Evolutionary conservation across 2,888 invertebrate species (phyloP).

Genomic region (Acrobasis repandana): DNA sequence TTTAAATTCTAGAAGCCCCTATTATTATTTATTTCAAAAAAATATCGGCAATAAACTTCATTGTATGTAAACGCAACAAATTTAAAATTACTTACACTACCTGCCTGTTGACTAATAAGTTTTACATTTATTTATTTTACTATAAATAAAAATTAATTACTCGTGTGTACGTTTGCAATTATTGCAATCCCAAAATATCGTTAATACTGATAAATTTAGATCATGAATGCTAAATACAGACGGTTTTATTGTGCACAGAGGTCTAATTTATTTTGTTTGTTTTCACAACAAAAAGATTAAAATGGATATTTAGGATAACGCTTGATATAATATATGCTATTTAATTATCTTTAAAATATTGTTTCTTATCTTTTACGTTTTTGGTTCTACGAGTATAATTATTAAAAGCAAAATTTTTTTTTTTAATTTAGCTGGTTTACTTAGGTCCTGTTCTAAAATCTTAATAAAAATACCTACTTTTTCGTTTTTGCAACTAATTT

Average conservation of each 20-base stretch:
- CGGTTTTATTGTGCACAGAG: background rate
- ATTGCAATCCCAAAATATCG: background rate
- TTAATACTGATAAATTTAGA: slow-evolving; percentile 2
- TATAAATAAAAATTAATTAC: background rate
- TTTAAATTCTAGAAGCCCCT: no score
- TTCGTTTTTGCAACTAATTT: no score
- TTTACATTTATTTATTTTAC: no score
- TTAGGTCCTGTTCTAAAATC: no score
- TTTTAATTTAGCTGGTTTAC: no score
- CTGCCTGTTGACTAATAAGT: no score
- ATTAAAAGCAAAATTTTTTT: no score
- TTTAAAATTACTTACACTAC: no score
- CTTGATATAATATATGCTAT: background rate
- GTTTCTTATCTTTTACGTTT: background rate
- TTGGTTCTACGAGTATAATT: background rate
- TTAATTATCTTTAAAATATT: background rate
- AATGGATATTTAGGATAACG: background rate
- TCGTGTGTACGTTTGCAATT: background rate
- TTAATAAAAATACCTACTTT: no score
- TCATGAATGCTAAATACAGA: background rate
- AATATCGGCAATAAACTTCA: no score
- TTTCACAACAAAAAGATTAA: background rate
- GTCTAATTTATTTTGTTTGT: background rate
- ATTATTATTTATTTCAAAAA: no score
- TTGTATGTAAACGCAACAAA: no score